phyloP scores from a whole-genome alignment of 2,113 vertebrate genomes.

The Herpetotheres cachinnans region DNA sequence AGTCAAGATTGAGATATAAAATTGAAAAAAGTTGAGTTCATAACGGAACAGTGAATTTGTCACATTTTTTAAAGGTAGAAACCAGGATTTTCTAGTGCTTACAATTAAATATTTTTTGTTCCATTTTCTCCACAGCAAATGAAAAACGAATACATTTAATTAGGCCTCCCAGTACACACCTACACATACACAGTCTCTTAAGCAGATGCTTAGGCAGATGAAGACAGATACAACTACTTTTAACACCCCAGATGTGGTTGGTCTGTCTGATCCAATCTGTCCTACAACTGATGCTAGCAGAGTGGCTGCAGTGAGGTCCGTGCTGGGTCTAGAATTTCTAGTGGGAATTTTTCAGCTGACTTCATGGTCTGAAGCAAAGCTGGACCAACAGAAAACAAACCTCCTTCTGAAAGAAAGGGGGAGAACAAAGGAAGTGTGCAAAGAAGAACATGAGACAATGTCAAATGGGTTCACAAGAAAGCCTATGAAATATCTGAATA shows the following conservation, averaged over 20 bases:
- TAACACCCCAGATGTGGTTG: neutral
- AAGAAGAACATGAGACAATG: neutral
- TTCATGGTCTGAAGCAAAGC: neutral
- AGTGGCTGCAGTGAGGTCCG: neutral
- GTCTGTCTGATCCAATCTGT: neutral
- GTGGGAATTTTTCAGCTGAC: neutral
- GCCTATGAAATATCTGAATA: neutral
- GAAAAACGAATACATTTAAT: neutral
- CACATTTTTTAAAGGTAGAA: neutral
- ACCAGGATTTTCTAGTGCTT: neutral
- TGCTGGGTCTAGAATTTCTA: neutral
- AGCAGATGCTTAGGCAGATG: neutral
- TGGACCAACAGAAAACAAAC: neutral
- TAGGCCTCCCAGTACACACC: neutral
- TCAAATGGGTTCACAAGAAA: constrained; percentile 29
- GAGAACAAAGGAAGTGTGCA: neutral
- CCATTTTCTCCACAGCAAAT: neutral
- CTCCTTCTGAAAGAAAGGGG: neutral
- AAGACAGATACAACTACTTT: neutral
- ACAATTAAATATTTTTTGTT: neutral
- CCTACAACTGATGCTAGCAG: neutral
- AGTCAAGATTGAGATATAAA: neutral
- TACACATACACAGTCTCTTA: neutral
- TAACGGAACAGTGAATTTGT: neutral
- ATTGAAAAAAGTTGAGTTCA: neutral